Percentiles rank a stretch among this genome's conserved stretches.
Conservation (phyloP, 2,888 invertebrate species). For the Tenthredo amoena region DNA sequence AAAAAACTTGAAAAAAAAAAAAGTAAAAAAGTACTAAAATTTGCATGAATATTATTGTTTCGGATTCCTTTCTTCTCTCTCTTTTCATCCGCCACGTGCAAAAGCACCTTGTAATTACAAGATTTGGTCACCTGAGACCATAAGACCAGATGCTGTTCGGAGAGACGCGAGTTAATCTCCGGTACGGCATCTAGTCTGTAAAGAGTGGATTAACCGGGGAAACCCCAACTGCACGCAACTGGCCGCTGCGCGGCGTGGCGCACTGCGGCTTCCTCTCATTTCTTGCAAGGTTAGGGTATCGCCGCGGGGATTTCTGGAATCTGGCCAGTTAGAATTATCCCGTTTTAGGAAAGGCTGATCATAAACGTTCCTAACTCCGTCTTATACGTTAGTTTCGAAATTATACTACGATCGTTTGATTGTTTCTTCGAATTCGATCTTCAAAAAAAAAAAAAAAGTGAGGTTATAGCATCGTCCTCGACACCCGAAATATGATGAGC, state of each 20-base stretch:
- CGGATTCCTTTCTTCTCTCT: background rate
- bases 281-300: background rate
- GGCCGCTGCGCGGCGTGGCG: background rate
- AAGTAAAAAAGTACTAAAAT: background rate
- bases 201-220: background rate
- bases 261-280: background rate
- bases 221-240: background rate
- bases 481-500: too few relatives aligned
- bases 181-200: background rate
- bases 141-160: background rate
- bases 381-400: background rate
- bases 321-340: slow-evolving; percentile 36
- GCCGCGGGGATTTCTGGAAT: slow-evolving; percentile 24
- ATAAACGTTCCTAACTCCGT: background rate
- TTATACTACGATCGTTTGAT: background rate
- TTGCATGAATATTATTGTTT: background rate
- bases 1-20: background rate
- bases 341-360: background rate
- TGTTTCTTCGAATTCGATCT: background rate
- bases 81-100: background rate
- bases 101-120: background rate
- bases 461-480: too few relatives aligned
- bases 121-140: background rate
- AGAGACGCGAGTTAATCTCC: background rate
- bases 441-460: background rate